phyloP scores from a whole-genome alignment of 2,888 invertebrate species.

The Eurois occulta region DNA sequence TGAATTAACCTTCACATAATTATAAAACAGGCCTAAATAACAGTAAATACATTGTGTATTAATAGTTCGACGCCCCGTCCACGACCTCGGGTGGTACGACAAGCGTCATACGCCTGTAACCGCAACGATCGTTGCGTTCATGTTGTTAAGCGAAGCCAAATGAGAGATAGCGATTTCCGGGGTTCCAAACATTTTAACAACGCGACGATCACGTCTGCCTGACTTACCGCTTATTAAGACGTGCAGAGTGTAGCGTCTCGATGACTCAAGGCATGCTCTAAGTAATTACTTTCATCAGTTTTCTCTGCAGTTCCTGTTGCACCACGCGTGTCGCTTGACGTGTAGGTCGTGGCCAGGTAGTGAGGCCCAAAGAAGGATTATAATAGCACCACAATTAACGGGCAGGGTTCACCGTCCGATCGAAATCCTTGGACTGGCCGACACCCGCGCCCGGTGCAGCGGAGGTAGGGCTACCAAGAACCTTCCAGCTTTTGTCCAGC shows the following conservation, averaged over 20 bases:
- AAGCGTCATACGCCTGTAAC: neutral
- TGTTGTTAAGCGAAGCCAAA: neutral
- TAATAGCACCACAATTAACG: constrained; percentile 62
- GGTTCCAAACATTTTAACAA: neutral
- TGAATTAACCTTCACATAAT: constrained; percentile 56
- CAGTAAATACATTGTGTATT: constrained; percentile 62
- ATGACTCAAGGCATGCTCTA: neutral
- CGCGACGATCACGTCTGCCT: neutral
- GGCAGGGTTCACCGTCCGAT: constrained; percentile 49
- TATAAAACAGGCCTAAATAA: constrained; percentile 64
- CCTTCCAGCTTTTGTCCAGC: neutral
- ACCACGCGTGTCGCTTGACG: neutral
- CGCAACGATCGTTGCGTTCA: neutral
- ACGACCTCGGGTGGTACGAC: neutral
- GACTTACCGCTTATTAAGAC: neutral
- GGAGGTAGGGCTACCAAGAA: constrained; percentile 4
- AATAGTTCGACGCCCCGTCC: constrained; percentile 41
- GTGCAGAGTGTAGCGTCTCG: neutral
- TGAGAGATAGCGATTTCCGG: neutral
- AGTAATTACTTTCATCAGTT: neutral
- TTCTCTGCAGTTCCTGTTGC: neutral
- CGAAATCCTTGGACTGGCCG: constrained; percentile 53
- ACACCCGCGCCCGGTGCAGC: constrained; percentile 34
- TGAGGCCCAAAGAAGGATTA: constrained; percentile 48
- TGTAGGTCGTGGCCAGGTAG: neutral